Conservation (phyloP, 1,140 invertebrate genomes). For the Drosophila truncata region DNA sequence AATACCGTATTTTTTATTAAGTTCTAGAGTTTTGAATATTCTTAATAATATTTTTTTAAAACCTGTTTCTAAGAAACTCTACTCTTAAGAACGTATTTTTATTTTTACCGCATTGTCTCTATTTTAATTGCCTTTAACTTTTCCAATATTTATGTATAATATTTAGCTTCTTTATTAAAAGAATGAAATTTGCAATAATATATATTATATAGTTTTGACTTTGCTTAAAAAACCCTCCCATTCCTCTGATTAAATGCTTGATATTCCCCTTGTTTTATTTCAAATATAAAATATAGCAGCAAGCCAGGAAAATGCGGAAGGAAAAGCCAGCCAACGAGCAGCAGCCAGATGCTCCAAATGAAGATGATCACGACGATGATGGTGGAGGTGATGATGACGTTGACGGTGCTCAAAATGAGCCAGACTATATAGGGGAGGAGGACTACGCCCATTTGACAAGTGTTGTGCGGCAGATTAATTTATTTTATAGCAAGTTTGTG, state of each 20-base stretch:
- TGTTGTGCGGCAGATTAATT: slow-evolving; percentile 73
- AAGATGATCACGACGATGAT: slow-evolving; percentile 49
- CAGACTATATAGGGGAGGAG: slow-evolving; percentile 18
- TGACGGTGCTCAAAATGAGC: slow-evolving; percentile 50
- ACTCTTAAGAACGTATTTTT: no score
- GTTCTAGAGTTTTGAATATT: no score
- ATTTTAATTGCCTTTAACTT: no score
- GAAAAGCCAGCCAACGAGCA: slow-evolving; percentile 8
- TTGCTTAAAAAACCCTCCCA: background rate
- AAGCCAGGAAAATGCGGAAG: slow-evolving; percentile 3
- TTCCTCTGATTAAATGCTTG: background rate
- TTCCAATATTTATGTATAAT: no score
- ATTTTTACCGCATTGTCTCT: no score
- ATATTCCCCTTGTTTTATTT: background rate
- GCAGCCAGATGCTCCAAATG: slow-evolving; percentile 46
- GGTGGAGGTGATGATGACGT: slow-evolving; percentile 22
- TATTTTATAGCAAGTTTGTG: slow-evolving; percentile 74
- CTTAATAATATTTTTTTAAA: no score
- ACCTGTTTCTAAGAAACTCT: no score
- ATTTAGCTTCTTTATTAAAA: no score
- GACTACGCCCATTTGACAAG: slow-evolving; percentile 54
- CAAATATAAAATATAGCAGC: slow-evolving; percentile 2
- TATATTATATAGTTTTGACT: background rate
- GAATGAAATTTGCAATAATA: no score
- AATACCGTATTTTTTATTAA: no score